These are phyloP conservation scores for Zapus hudsonius DNA, from an alignment of 2,113 vertebrate genomes.

Conservation along the genomic window DNA sequence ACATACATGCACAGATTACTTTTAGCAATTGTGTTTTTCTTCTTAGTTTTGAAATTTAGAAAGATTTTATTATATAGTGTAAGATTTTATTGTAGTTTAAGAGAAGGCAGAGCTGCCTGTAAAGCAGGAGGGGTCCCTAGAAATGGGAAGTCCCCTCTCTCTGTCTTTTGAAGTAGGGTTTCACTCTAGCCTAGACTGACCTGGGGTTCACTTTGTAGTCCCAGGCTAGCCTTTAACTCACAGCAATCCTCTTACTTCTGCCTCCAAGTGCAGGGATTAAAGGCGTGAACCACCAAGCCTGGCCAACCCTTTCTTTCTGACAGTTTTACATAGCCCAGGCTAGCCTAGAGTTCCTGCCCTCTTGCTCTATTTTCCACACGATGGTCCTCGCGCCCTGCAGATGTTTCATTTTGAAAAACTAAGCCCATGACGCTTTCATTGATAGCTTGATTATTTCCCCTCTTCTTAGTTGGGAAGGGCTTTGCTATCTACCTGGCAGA, in stretches of 20 bases:
- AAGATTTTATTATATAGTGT: too few species aligned
- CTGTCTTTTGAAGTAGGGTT: neutral
- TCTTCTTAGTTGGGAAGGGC: neutral
- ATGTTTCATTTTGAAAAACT: neutral
- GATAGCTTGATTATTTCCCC: neutral
- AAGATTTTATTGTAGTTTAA: too few species aligned
- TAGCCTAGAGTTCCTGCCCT: neutral
- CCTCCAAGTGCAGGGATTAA: too few species aligned
- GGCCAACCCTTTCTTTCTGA: too few species aligned
- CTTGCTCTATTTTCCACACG: neutral
- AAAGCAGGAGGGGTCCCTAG: too few species aligned
- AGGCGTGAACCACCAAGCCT: too few species aligned
- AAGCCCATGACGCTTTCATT: neutral
- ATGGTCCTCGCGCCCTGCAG: neutral
- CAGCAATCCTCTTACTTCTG: too few species aligned
- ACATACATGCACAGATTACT: neutral
- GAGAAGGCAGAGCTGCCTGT: too few species aligned
- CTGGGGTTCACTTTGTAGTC: too few species aligned
- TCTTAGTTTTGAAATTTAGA: neutral
- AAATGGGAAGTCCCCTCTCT: too few species aligned
- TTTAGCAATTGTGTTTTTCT: neutral
- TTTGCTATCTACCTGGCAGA: neutral
- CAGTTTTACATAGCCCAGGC: neutral
- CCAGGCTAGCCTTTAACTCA: too few species aligned
- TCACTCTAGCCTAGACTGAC: neutral